These are phyloP conservation scores for Doryteuthis pealeii DNA, from an alignment of 1,140 invertebrate species.

Conservation along the genomic window DNA sequence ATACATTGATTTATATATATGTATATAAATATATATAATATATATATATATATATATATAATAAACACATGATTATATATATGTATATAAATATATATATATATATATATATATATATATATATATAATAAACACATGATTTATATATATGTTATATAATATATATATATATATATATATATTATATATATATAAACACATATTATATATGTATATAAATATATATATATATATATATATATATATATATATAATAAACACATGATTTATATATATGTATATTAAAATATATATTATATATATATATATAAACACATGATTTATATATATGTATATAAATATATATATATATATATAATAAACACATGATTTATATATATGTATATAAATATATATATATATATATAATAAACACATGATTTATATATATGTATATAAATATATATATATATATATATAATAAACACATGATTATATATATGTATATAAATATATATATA, in stretches of 20 bases:
- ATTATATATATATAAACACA: not conserved
- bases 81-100: constrained; percentile 2
- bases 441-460: constrained; percentile 16
- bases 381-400: constrained; percentile 5
- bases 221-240: constrained; percentile 13
- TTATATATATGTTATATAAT: no score
- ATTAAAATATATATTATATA: constrained; percentile 12
- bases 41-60: constrained; percentile 13
- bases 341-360: constrained; percentile 16
- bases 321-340: not conserved
- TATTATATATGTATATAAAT: constrained; percentile 19
- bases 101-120: constrained; percentile 16
- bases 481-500: constrained; percentile 14
- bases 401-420: no score
- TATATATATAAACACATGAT: constrained; percentile 2
- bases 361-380: constrained; percentile 16
- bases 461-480: no score
- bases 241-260: constrained; percentile 2
- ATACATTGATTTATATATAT: no score
- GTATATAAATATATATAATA: not conserved
- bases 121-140: no score
- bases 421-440: constrained; percentile 12
- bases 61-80: no score
- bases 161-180: constrained; percentile 7
- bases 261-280: not conserved